Percentiles rank a stretch among this genome's conserved stretches.
Conservation (phyloP, 2,888 invertebrate species). For the Heliconius cydno region DNA sequence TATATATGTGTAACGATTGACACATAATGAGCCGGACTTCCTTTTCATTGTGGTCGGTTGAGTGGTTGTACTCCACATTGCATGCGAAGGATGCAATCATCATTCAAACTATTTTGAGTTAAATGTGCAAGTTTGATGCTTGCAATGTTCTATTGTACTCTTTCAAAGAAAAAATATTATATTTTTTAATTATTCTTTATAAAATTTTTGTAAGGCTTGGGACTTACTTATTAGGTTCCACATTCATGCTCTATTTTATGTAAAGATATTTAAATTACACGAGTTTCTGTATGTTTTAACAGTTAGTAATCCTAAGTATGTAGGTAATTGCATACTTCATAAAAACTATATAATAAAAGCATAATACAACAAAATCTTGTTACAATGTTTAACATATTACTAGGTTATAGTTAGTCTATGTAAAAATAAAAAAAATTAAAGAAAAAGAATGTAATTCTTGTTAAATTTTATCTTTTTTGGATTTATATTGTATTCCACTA, state of each 20-base stretch:
- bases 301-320: background rate
- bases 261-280: background rate
- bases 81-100: constrained; percentile 26
- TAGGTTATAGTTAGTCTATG: background rate
- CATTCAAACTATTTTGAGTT: background rate
- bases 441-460: no score
- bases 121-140: background rate
- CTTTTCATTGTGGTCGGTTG: constrained; percentile 4
- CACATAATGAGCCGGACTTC: constrained; percentile 20
- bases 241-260: background rate
- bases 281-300: background rate
- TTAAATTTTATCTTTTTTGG: no score
- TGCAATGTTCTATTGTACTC: background rate
- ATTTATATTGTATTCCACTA: no score
- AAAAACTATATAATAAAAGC: background rate
- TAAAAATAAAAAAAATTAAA: background rate
- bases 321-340: background rate
- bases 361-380: background rate
- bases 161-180: background rate
- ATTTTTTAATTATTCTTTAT: no score
- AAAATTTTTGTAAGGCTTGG: background rate
- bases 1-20: constrained; percentile 5
- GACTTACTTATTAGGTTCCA: background rate
- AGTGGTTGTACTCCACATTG: constrained; percentile 26
- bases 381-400: background rate